Base-by-base conservation (phyloP, 92 coral and sea anemone genomes). In the Phenganax marumi region DNA sequence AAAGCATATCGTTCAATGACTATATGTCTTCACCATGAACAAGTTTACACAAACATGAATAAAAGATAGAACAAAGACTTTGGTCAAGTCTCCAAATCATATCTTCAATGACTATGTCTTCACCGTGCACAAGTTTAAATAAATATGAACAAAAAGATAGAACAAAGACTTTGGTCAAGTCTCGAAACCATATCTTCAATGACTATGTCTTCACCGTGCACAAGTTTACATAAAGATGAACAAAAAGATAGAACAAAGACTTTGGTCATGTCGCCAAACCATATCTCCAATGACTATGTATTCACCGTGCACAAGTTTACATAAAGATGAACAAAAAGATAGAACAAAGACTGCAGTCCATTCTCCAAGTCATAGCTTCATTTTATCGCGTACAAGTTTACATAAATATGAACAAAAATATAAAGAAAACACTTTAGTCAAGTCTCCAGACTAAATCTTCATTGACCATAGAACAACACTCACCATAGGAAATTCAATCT, bases 401-500 rank as follows among this genome's bases (percentile, higher is more conserved):
- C 19, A 46, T 49, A 14, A 33, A 80, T 12, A 18, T 7, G 19
- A 71, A 71, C 21, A 33, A 71, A 23, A 22, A 17, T 14, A 60
- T 22, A 63, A 39, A 43, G 12, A 0, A 23, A 63, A 23, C 10
- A 50, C 11, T 18, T 10, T 25, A 10, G 14, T 23, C 11, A 62
- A 62, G 13, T 19, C 24, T 73, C 57, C 46, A 23, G 50, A 33
- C 43, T 4, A 33, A 33, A 33, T 33, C 43, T 33, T 33, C 43
- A 33, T 33, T 33, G 43, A 33, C 43, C 43, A 33, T 1, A 33
- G 4, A 33, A 4, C 43, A 4, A 33, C 1, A 1, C 76, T 55
- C 87, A 94, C 98, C 98, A 94, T 94, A 11, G 98, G 98, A 68
- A 94, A 94, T 26, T 92, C 98, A 11, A 92, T 90, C 90, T 97